Evolutionary conservation across 2,888 invertebrate genomes (phyloP).

Genomic region (Eucera pruinosa): DNA sequence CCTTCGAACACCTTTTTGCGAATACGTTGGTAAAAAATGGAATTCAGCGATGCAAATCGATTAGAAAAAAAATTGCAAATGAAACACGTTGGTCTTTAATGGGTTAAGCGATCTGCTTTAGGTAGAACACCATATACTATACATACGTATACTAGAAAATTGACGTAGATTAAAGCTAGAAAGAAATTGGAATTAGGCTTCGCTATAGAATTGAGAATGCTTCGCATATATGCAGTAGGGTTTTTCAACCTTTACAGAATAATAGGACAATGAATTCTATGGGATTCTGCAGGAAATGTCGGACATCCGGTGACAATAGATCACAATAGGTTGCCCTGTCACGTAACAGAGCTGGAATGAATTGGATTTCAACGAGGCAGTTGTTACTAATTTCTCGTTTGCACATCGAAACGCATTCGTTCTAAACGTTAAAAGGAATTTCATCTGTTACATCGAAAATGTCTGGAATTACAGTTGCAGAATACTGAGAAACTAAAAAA

Average conservation of each 20-base stretch:
- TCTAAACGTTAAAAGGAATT: not conserved
- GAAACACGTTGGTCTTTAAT: no score
- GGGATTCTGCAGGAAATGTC: conserved; percentile 57
- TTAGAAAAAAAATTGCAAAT: no score
- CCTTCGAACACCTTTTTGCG: no score
- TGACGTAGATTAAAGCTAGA: not conserved
- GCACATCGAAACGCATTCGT: conserved; percentile 1
- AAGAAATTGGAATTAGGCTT: not conserved
- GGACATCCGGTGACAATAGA: conserved; percentile 66
- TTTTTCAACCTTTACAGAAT: conserved; percentile 50
- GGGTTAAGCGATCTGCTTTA: no score
- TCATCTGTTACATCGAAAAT: not conserved
- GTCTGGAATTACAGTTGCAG: no score
- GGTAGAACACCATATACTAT: no score
- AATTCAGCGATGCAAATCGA: no score
- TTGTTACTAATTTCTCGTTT: conserved; percentile 8
- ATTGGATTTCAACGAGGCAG: conserved; percentile 35
- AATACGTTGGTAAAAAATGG: no score
- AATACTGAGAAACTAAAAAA: no score
- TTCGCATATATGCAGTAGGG: conserved; percentile 7
- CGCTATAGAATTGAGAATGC: conserved; percentile 22
- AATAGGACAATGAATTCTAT: conserved; percentile 55
- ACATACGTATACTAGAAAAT: not conserved
- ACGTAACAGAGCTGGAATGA: conserved; percentile 23
- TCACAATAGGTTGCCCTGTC: conserved; percentile 37